Percentiles rank a stretch among this genome's conserved stretches.
Conservation (phyloP, 2,113 vertebrate genomes). For the Myotis yumanensis region DNA sequence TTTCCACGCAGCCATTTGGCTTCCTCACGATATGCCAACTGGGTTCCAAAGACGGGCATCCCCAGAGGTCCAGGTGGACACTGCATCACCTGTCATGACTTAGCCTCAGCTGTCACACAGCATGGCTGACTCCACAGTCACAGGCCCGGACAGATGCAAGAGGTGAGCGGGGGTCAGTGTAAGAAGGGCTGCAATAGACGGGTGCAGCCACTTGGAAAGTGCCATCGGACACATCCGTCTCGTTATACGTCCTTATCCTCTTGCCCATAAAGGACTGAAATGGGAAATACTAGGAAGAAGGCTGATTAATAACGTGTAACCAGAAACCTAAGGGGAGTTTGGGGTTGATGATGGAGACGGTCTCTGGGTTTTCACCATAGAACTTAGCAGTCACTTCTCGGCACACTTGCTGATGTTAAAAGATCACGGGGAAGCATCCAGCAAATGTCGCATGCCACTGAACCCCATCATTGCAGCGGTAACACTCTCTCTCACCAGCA, state of each 20-base stretch:
- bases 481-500: not conserved
- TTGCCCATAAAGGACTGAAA: not conserved
- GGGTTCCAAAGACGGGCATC: not conserved
- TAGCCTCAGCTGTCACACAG: not conserved
- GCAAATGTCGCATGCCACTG: fast-evolving
- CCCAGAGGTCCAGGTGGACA: fast-evolving
- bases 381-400: not conserved
- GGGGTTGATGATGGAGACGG: not conserved
- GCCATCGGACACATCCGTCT: fast-evolving
- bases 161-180: no score
- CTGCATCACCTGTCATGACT: not conserved
- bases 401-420: not conserved
- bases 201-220: not conserved
- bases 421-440: not conserved
- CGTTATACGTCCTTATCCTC: not conserved
- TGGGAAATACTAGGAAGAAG: not conserved
- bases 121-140: no score
- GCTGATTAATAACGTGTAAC: fast-evolving
- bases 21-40: not conserved
- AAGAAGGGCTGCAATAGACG: fast-evolving
- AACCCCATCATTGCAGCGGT: fast-evolving
- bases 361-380: not conserved
- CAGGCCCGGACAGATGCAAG: not conserved
- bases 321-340: not conserved
- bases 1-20: no score